A percentile compares a stretch with the other conserved stretches of the same genome.
phyloP scores from a whole-genome alignment of 2,888 invertebrate species.

The Oligia strigilis region DNA sequence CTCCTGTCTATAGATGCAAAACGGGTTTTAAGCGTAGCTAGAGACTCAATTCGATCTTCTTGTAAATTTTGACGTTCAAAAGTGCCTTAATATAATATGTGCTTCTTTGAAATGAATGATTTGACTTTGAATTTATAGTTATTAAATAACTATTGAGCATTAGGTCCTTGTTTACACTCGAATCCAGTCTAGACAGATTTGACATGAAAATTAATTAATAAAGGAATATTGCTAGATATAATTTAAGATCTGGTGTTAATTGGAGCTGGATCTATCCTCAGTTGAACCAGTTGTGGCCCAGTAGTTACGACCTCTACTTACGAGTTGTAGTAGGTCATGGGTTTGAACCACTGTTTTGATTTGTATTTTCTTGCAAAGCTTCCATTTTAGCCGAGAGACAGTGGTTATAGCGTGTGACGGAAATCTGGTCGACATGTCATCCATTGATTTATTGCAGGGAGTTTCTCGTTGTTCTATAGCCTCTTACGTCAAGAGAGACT shows the following conservation, averaged over 20 bases:
- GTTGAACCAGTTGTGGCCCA: background rate
- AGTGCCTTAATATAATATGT: too few relatives aligned
- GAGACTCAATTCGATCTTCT: too few relatives aligned
- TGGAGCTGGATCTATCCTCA: background rate
- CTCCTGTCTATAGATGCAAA: background rate
- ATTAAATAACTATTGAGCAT: background rate
- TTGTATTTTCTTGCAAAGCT: too few relatives aligned
- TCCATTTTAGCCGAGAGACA: too few relatives aligned
- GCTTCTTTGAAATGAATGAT: too few relatives aligned
- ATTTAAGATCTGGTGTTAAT: background rate
- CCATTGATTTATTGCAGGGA: background rate
- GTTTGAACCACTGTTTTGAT: background rate
- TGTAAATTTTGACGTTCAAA: too few relatives aligned
- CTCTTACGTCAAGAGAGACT: too few relatives aligned
- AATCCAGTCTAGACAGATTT: slow-evolving; percentile 16
- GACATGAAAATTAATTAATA: slow-evolving; percentile 13
- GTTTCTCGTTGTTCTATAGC: background rate
- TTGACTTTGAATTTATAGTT: too few relatives aligned
- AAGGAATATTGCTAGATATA: background rate
- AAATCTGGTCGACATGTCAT: background rate
- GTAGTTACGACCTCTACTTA: background rate
- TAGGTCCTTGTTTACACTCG: background rate
- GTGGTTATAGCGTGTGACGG: background rate
- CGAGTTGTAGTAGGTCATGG: background rate
- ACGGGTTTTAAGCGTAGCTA: too few relatives aligned